Evolutionary conservation across 2,797 vertebrate species (phyloP).

Genomic region (Sardinella longiceps): DNA sequence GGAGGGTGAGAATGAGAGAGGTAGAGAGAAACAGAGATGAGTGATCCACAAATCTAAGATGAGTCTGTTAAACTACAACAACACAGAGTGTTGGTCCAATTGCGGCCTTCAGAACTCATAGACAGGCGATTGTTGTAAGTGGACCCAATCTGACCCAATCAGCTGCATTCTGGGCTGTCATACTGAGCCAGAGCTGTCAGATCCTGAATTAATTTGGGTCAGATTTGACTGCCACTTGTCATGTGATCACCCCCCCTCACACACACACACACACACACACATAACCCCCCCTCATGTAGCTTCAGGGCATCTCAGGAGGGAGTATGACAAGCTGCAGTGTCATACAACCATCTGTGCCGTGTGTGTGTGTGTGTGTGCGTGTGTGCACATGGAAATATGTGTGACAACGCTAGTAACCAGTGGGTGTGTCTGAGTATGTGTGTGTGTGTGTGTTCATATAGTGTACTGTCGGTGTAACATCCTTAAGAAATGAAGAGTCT

Average conservation of each 20-base stretch:
- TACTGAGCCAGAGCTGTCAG: background rate
- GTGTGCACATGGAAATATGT: background rate
- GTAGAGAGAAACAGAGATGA: background rate
- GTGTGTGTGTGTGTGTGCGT: slow-evolving; percentile 4
- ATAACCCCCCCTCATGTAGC: no score
- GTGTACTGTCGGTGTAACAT: no score
- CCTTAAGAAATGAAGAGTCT: background rate
- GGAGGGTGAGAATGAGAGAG: background rate
- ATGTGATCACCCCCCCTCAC: background rate
- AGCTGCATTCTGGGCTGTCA: background rate
- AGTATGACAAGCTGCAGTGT: background rate
- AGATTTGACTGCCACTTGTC: background rate
- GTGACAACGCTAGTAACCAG: background rate
- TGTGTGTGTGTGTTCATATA: background rate
- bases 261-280: no score
- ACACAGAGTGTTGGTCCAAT: background rate
- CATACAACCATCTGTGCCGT: background rate
- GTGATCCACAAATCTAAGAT: background rate
- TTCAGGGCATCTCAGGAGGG: background rate
- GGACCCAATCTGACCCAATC: background rate
- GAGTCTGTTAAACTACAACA: background rate
- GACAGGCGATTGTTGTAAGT: background rate
- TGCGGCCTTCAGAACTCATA: background rate
- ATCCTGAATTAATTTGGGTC: background rate
- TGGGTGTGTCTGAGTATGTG: slow-evolving; percentile 31